Base-by-base conservation (phyloP, 1,140 invertebrate species). In the Neodiprion pinetum region DNA sequence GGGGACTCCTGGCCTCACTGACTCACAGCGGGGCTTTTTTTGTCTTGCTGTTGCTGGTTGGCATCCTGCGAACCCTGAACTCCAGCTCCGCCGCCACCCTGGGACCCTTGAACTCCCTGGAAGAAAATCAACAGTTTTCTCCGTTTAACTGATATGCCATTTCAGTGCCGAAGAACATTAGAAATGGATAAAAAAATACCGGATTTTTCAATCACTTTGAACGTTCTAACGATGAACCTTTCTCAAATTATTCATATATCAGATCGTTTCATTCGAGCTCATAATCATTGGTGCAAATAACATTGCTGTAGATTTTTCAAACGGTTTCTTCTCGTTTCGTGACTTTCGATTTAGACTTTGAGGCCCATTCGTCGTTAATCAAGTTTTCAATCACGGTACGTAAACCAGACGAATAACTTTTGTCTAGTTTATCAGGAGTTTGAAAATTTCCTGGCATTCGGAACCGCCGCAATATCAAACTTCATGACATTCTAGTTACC, bases 11-110 rank as follows among this genome's bases (percentile, higher is more conserved):
- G 90, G 89, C 89, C 90, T 91, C 90, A 91, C 90, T 92, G 92
- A 89, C 93, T 94, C 89, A 95, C 93, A 81, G 94, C 93, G 83
- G 94, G 93, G 85, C 93, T 94, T 88, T 95, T 95, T 88, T 95
- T 95, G 88, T 94, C 93, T 84, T 92, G 92, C 89, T 93, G 92
- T 77, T 91, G 91, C 82, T 90, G 93, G 82, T 90, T 91, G 83
- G 89, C 91, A 77, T 93, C 93, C 82, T 92, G 92, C 74, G 90
- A 88, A 75, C 89, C 90, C 77, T 89, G 88, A 75, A 90, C 90
- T 77, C 88, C 89, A 67, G 83, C 85, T 23, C 87, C 83, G 28
- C 85, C 81, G 76, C 90, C 90, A 72, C 90, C 89, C 79, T 86
- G 86, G 48, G 82, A 79, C 72, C 87, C 87, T 78, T 86, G 87